A percentile compares a stretch with the other conserved stretches of the same genome.
These are phyloP conservation scores for Melitaea cinxia DNA, from an alignment of 1,140 invertebrate genomes.

Conservation along the genomic window DNA sequence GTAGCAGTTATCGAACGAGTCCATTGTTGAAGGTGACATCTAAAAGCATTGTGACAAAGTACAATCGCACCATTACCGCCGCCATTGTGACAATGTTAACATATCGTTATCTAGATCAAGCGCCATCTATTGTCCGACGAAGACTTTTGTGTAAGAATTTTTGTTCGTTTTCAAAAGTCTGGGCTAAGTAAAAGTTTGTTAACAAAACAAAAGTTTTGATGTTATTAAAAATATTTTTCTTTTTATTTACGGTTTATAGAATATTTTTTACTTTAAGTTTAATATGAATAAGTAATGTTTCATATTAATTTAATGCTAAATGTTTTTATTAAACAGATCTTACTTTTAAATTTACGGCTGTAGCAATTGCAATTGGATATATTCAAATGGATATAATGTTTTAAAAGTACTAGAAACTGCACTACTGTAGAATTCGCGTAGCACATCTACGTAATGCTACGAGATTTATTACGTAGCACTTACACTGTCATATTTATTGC, in stretches of 20 bases:
- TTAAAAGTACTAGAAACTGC: not conserved
- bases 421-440: constrained; percentile 25
- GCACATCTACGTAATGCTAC: constrained; percentile 32
- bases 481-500: not conserved
- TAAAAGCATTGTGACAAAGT: constrained; percentile 79
- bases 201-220: no score
- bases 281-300: no score
- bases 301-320: no score
- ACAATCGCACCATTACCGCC: constrained; percentile 78
- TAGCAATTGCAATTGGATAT: not conserved
- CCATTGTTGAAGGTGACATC: constrained; percentile 77
- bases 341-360: not conserved
- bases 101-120: constrained; percentile 80
- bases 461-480: constrained; percentile 23
- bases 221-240: no score
- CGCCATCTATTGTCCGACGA: constrained; percentile 77
- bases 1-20: constrained; percentile 71
- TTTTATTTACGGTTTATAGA: no score
- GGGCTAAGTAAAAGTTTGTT: no score
- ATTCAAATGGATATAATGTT: not conserved
- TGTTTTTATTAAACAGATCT: no score
- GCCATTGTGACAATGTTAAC: constrained; percentile 80
- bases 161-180: constrained; percentile 29
- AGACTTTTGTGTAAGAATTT: constrained; percentile 71
- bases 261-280: no score